phyloP scores from a whole-genome alignment of 2,888 invertebrate genomes.

The Coenonympha arcania region DNA sequence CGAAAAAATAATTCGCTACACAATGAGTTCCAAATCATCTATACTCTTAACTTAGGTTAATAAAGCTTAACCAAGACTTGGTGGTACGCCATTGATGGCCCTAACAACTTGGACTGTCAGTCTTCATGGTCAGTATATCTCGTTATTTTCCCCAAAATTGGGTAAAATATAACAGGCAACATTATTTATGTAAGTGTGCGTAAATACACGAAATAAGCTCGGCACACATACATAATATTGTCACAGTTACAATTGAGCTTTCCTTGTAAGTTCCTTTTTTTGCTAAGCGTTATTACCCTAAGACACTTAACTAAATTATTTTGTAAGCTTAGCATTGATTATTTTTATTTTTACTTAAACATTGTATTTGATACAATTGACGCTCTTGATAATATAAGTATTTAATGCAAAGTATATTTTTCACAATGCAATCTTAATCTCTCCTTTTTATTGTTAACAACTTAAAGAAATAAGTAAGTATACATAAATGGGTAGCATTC shows the following conservation, averaged over 20 bases:
- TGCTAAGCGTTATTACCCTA: slow-evolving; percentile 9
- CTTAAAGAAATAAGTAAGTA: slow-evolving; percentile 46
- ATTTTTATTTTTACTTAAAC: slow-evolving; percentile 45
- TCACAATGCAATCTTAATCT: slow-evolving; percentile 71
- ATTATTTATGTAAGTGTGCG: neutral
- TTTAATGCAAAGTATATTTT: slow-evolving; percentile 59
- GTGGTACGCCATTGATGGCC: slow-evolving; percentile 14
- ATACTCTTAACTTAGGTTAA: slow-evolving; percentile 13
- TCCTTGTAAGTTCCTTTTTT: neutral
- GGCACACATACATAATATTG: neutral
- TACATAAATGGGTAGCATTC: slow-evolving; percentile 33
- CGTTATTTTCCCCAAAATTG: neutral
- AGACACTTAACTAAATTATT: slow-evolving; percentile 39
- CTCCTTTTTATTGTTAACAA: slow-evolving; percentile 66
- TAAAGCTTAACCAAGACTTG: neutral
- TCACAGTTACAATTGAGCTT: neutral
- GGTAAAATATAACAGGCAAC: neutral
- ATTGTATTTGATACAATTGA: slow-evolving; percentile 72
- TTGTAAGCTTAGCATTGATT: slow-evolving; percentile 49
- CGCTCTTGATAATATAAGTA: slow-evolving; percentile 44
- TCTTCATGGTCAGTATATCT: neutral
- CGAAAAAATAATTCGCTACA: slow-evolving; percentile 21
- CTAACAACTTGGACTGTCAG: neutral
- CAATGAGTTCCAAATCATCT: slow-evolving; percentile 19
- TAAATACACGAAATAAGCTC: neutral